Percentiles rank a stretch among this genome's conserved stretches.
These are phyloP conservation scores for Orycteropus afer DNA, from an alignment of 2,113 vertebrate species.

Conservation along the genomic window DNA sequence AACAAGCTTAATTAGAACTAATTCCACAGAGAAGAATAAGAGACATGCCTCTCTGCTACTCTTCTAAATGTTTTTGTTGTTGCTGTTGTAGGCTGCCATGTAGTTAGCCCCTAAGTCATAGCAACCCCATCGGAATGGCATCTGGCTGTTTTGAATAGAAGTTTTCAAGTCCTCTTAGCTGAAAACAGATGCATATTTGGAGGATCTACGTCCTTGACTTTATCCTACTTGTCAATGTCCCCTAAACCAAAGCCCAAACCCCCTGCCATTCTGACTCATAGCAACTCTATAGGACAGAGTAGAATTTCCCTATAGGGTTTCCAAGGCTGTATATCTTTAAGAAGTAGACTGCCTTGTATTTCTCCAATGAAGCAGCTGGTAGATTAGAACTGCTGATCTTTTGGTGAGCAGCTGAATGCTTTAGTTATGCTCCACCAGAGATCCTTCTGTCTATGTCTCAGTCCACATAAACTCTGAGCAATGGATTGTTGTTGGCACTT, in stretches of 20 bases:
- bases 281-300: no score
- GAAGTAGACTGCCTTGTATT: no score
- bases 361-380: no score
- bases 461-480: neutral
- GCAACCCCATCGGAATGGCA: neutral
- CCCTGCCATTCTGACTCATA: no score
- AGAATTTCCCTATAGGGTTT: no score
- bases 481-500: neutral
- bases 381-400: no score
- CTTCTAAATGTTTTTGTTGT: neutral
- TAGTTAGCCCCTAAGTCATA: neutral
- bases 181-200: neutral
- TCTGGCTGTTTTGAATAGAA: neutral
- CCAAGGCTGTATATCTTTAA: no score
- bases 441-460: neutral
- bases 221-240: neutral
- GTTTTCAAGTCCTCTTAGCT: neutral
- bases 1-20: neutral
- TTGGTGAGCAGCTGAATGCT: no score
- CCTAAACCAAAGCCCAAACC: no score
- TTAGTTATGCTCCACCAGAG: no score
- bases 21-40: neutral
- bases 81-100: neutral
- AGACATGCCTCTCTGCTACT: neutral
- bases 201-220: neutral